Evolutionary conservation across 1,140 invertebrate genomes (phyloP), one percentile per base, ranked within the genome.

Genomic region (Daktulosphaira vitifoliae): DNA sequence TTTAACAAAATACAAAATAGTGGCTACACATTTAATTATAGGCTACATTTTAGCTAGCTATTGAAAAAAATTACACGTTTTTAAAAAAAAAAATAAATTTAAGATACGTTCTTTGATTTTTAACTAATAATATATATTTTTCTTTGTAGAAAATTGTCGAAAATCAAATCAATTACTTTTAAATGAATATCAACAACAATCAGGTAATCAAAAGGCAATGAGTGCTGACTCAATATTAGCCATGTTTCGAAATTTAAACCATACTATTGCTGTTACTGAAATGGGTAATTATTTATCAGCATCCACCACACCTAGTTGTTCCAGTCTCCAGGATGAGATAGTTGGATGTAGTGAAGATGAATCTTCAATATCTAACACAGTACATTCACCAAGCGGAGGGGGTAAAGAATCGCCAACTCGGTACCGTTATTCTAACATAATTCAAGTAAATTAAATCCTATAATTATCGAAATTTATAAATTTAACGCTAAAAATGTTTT

Each of bases 211-310:
- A 29, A 68, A 68, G 42, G 67, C 67, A 9, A 64, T 64, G 71
- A 71, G 76, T 71, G 85, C 85, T 9, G 86, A 88, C 74, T 87
- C 85, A 2, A 84, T 87, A 62, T 73, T 87, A 49, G 83, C 84
- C 2, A 85, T 87, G 81, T 86, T 87, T 70, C 75, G 82, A 26
- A 84, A 82, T 70, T 83, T 84, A 69, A 67, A 71, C 9, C 79
- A 81, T 18, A 78, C 11, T 76, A 79, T 9, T 74, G 74, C 44
- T 42, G 54, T 18, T 53, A 42, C 39, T 62, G 69, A 66, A 20
- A 44, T 37, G 23, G 76, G 79, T 0, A 77, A 80, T 11, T 81
- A 81, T 3, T 78, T 78, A 39, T 73, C 81, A 3, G 82, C 81
- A 8, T 81, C 82, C 3, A 83, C 81, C 20, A 83, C 82, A 16